Conservation (phyloP, 2,113 vertebrate species). For the Ranitomeya variabilis region DNA sequence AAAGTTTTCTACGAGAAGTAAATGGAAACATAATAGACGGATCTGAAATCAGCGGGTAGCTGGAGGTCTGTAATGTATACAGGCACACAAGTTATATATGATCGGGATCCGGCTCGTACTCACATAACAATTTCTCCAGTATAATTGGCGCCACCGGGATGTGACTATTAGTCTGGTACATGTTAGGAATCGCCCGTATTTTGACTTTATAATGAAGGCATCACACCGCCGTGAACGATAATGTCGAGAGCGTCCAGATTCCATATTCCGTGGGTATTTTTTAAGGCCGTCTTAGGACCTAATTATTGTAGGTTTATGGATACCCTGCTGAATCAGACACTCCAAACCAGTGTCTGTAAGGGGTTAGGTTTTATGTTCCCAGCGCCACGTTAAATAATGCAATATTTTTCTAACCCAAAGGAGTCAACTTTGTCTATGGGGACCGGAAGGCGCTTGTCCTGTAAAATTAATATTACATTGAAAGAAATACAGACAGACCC, state of each 20-base stretch:
- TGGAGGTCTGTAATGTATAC: neutral
- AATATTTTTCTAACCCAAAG: neutral
- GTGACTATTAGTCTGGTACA: neutral
- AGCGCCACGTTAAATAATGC: neutral
- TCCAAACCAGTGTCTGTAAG: neutral
- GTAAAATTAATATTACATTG: neutral
- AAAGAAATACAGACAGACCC: neutral
- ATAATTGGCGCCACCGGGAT: neutral
- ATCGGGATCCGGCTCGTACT: too few relatives aligned
- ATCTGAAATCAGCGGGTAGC: neutral
- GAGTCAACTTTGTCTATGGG: neutral
- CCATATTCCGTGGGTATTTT: neutral
- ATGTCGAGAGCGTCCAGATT: neutral
- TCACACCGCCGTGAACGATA: neutral
- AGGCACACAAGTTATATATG: neutral
- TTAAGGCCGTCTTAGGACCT: constrained; percentile 19
- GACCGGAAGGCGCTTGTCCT: neutral
- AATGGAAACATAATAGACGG: neutral
- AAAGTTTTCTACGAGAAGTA: neutral
- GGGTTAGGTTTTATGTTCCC: neutral
- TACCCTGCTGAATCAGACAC: neutral
- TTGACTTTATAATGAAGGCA: constrained; percentile 7
- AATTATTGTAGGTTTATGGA: constrained; percentile 17
- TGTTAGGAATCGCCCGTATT: neutral
- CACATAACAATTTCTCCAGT: neutral